Conservation (phyloP, 2,888 invertebrate species). For the Neelides folsomi region DNA sequence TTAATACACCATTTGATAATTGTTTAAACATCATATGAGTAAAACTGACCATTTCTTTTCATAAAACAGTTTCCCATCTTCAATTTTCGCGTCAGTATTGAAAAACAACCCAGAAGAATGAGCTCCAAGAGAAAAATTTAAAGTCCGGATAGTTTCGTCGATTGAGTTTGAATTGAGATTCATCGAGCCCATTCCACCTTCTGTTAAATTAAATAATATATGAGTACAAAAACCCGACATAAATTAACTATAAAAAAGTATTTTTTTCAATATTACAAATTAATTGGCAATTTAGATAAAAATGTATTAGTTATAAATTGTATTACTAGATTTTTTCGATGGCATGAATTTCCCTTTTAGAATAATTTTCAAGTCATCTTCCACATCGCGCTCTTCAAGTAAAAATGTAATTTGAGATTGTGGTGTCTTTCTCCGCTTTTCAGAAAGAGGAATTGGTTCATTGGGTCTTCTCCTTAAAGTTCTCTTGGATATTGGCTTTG, state of each 20-base stretch:
- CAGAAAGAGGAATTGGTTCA: conserved; percentile 76
- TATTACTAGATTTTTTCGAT: neutral
- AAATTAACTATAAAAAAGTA: neutral
- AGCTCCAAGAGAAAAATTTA: neutral
- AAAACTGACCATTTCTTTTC: conserved; percentile 66
- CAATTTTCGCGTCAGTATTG: conserved; percentile 65
- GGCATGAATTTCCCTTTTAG: conserved; percentile 39
- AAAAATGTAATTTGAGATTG: conserved; percentile 73
- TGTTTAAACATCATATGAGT: neutral
- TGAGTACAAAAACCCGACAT: too few relatives aligned
- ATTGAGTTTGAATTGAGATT: neutral
- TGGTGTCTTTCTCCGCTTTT: conserved; percentile 65
- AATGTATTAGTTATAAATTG: neutral
- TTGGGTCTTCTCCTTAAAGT: conserved; percentile 84
- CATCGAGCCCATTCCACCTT: neutral
- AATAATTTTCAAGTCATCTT: conserved; percentile 69
- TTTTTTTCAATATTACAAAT: neutral
- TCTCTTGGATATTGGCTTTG: conserved; percentile 90
- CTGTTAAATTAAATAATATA: too few relatives aligned
- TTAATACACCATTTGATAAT: too few relatives aligned
- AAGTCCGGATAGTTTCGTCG: too few relatives aligned
- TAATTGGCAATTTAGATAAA: neutral
- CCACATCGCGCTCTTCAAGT: conserved; percentile 77
- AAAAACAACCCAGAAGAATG: conserved; percentile 35
- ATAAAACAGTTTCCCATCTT: conserved; percentile 85